Evolutionary conservation across 2,888 invertebrate species (phyloP).

Genomic region (Oscheius sp.): DNA sequence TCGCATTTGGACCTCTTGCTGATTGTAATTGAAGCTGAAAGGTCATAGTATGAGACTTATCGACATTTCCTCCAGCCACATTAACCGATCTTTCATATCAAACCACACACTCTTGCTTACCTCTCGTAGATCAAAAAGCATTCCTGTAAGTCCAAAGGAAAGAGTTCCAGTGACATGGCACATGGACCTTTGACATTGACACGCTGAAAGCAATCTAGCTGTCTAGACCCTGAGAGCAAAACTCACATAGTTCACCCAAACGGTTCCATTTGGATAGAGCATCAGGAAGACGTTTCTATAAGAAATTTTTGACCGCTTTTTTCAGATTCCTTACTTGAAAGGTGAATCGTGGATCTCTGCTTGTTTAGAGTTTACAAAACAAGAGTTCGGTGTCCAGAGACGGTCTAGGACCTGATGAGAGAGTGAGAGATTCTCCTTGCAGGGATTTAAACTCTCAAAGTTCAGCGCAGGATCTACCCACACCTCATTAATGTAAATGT

Average conservation of each 20-base stretch:
- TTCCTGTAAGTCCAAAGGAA: constrained; percentile 72
- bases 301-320: neutral
- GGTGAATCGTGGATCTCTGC: constrained; percentile 72
- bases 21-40: constrained; percentile 73
- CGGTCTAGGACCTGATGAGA: constrained; percentile 68
- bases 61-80: too few relatives aligned
- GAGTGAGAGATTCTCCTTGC: constrained; percentile 72
- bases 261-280: constrained; percentile 70
- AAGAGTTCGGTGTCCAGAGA: constrained; percentile 67
- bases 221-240: neutral
- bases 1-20: constrained; percentile 72
- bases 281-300: constrained; percentile 70
- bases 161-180: constrained; percentile 64
- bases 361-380: constrained; percentile 71
- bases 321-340: constrained; percentile 56
- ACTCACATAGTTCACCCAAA: constrained; percentile 73
- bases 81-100: too few relatives aligned
- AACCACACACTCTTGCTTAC: constrained; percentile 28
- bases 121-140: constrained; percentile 70
- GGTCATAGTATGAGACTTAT: neutral
- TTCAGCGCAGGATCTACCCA: constrained; percentile 70
- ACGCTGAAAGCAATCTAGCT: constrained; percentile 53
- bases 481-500: constrained; percentile 74
- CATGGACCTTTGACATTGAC: constrained; percentile 73
- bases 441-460: constrained; percentile 71